A percentile compares a stretch with the other conserved stretches of the same genome.
Evolutionary conservation across 2,113 vertebrate species (phyloP).

Genomic region (Coptodon bakossiorum): DNA sequence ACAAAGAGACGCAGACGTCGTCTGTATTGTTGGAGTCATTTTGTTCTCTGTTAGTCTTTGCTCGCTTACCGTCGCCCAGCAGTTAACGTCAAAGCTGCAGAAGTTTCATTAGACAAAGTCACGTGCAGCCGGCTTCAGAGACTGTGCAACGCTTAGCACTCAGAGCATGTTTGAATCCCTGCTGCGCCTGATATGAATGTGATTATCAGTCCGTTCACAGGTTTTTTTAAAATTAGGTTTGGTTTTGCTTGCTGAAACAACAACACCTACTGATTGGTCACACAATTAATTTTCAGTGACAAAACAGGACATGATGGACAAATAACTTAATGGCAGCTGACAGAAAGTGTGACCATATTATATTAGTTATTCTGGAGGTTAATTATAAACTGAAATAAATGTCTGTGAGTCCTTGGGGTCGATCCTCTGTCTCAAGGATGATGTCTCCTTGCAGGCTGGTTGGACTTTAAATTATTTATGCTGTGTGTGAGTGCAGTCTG

Average conservation of each 20-base stretch:
- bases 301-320: neutral
- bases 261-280: neutral
- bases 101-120: neutral
- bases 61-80: neutral
- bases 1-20: neutral
- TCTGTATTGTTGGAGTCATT: neutral
- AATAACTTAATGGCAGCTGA: neutral
- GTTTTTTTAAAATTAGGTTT: neutral
- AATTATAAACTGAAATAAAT: neutral
- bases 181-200: neutral
- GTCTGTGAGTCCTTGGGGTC: neutral
- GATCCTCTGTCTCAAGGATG: slow-evolving; percentile 1
- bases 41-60: neutral
- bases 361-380: neutral
- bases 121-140: neutral
- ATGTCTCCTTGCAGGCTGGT: slow-evolving; percentile 1
- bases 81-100: neutral
- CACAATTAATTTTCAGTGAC: neutral
- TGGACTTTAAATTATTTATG: slow-evolving; percentile 43
- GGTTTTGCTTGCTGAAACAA: rapidly evolving
- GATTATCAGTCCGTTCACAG: neutral
- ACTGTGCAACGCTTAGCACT: neutral
- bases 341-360: neutral
- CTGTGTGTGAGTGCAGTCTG: neutral
- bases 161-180: neutral